Evolutionary conservation across 1,140 invertebrate species (phyloP), one percentile per base, ranked within the genome.

Genomic region (Thaumatotibia leucotreta): DNA sequence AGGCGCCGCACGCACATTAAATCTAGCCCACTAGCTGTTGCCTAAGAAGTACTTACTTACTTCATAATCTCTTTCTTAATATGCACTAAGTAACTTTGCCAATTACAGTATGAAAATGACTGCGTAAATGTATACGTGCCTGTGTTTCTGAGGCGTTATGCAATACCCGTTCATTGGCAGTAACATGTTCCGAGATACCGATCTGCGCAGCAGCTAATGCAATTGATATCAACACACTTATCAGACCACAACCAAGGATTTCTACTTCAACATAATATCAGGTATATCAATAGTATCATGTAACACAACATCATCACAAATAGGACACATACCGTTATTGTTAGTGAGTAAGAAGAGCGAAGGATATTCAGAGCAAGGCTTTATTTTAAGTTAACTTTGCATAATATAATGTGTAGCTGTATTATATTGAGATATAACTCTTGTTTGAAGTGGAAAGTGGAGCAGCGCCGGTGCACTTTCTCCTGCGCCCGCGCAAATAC

Each of bases 391-490:
- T 54, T 65, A 54, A 35, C 64, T 54, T 35, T 58, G 22, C 33
- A 33, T 31, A 58, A 24, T 65, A 58, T 65, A 58, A 65, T 27
- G 24, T 50, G 62, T 65, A 64, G 58, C 61, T 29, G 64, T 39
- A 67, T 63, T 58, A 61, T 67, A 64, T 9, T 39, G n/a, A 45
- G 52, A 63, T 64, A 67, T 71, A 58, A 72, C 73, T 68, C 72
- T 74, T 66, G 73, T 70, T 65, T 75, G 68, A 70, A 74, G 78
- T 81, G 75, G 80, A 86, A 89, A 89, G 85, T 89, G 68, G 86
- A 85, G 77, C 86, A 68, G 71, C 69, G 69, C 69, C 74, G 69
- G 68, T 82, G 80, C 75, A 85, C 86, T 88, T 88, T 89, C 86
- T 87, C 86, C 79, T 54, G 63, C 66, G 77, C 76, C 74, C 69